Conservation (phyloP, 2,888 invertebrate species). For the Andrena dorsata region DNA sequence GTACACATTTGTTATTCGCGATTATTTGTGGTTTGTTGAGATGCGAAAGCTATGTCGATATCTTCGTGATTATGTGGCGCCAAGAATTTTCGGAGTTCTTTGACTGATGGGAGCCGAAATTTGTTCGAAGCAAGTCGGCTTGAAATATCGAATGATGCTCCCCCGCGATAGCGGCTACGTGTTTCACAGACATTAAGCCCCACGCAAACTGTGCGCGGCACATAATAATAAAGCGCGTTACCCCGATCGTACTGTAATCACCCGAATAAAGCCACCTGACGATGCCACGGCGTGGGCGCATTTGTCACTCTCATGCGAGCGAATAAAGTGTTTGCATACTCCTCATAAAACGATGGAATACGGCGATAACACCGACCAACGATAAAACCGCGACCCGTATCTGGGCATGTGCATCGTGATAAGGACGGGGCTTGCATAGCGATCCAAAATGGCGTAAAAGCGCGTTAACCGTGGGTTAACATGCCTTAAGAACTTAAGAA, state of each 20-base stretch:
- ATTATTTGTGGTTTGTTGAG: too few relatives aligned
- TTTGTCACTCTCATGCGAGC: slow-evolving; percentile 62
- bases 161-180: slow-evolving; percentile 66
- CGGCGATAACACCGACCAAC: slow-evolving; percentile 47
- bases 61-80: too few relatives aligned
- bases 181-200: slow-evolving; percentile 68
- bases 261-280: slow-evolving; percentile 64
- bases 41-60: too few relatives aligned
- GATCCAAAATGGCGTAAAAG: slow-evolving; percentile 47
- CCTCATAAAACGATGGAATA: slow-evolving; percentile 45
- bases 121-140: slow-evolving; percentile 20
- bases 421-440: slow-evolving; percentile 18
- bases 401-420: slow-evolving; percentile 41
- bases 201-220: slow-evolving; percentile 59
- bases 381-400: slow-evolving; percentile 35
- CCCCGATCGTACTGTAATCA: slow-evolving; percentile 64
- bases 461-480: slow-evolving; percentile 31
- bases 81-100: slow-evolving; percentile 27
- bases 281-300: slow-evolving; percentile 48
- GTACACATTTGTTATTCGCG: too few relatives aligned
- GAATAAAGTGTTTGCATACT: slow-evolving; percentile 54
- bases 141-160: slow-evolving; percentile 63
- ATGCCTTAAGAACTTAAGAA: background rate
- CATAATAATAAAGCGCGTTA: slow-evolving; percentile 71
- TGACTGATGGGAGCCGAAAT: slow-evolving; percentile 22